Percentiles rank a stretch among this genome's conserved stretches.
Evolutionary conservation across 2,113 vertebrate species (phyloP).

Genomic region (Pteropus alecto): DNA sequence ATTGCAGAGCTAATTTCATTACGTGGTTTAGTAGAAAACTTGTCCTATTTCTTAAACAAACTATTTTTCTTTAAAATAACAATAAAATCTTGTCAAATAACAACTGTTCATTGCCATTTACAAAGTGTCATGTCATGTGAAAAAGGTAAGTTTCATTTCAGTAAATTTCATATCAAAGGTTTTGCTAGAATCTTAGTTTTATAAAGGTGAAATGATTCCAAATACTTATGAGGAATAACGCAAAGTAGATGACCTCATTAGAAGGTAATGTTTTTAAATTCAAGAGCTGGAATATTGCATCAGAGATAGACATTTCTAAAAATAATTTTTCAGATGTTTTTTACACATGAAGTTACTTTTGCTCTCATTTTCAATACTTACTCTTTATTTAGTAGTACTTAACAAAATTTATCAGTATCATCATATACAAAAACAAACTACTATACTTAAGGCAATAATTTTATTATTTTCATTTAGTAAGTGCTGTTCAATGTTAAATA

Average conservation of each 20-base stretch:
- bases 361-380: not conserved
- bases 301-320: constrained; percentile 56
- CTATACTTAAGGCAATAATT: not conserved
- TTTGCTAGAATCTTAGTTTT: constrained; percentile 32
- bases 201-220: not conserved
- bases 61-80: constrained; percentile 36
- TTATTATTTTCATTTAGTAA: not conserved
- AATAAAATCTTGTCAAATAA: constrained; percentile 25
- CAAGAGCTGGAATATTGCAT: constrained; percentile 58
- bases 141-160: not conserved
- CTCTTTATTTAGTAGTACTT: not conserved
- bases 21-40: not conserved
- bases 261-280: constrained; percentile 70
- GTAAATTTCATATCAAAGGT: not conserved
- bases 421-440: not conserved
- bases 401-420: not conserved
- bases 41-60: not conserved
- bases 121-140: not conserved
- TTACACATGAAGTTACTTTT: not conserved
- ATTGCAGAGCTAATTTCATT: not conserved
- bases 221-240: constrained; percentile 41
- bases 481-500: not conserved
- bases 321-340: constrained; percentile 69
- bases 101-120: not conserved
- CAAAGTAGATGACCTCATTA: constrained; percentile 48